These are phyloP conservation scores for Pipistrellus pygmaeus DNA, from an alignment of 2,797 vertebrate genomes.

Conservation along the genomic window DNA sequence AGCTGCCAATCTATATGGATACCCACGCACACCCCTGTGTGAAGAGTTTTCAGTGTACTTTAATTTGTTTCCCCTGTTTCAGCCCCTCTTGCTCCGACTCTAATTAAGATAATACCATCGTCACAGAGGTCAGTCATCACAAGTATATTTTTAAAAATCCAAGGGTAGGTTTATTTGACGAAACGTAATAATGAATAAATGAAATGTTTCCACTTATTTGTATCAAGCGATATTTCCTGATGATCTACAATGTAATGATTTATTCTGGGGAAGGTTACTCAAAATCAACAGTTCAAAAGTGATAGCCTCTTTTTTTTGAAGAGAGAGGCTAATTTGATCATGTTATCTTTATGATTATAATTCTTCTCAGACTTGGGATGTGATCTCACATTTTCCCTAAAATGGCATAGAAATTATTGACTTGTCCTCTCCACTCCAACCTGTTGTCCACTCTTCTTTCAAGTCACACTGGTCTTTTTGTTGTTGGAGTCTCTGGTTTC, in stretches of 20 bases:
- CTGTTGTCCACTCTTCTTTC: background rate
- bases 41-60: background rate
- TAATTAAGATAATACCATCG: constrained; percentile 22
- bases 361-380: background rate
- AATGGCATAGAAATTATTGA: background rate
- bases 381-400: background rate
- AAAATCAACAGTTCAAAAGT: background rate
- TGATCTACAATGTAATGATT: background rate
- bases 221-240: constrained; percentile 25
- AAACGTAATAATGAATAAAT: constrained; percentile 9
- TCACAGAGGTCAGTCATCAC: background rate
- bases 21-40: background rate
- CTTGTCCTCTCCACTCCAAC: background rate
- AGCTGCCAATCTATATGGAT: background rate
- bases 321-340: background rate
- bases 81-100: background rate
- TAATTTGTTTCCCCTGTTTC: background rate
- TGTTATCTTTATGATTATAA: background rate
- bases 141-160: constrained; percentile 19
- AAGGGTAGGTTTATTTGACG: background rate
- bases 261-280: background rate
- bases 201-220: background rate
- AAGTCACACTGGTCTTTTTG: background rate
- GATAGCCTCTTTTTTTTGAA: background rate
- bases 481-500: background rate